A percentile compares a stretch with the other conserved stretches of the same genome.
phyloP scores from a whole-genome alignment of 2,888 invertebrate species.

The Drosophila neonasuta region DNA sequence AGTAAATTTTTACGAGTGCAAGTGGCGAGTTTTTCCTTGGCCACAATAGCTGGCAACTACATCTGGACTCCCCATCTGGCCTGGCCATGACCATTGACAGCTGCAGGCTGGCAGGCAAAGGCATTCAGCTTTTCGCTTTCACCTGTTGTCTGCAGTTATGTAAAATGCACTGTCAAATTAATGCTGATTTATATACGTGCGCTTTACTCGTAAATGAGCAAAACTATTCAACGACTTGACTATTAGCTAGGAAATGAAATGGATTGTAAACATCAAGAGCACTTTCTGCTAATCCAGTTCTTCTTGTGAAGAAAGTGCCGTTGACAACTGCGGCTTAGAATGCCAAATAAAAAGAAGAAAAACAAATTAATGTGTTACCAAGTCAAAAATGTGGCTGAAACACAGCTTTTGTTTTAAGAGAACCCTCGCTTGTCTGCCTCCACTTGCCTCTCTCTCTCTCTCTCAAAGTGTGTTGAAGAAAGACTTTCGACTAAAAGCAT shows the following conservation, averaged over 20 bases:
- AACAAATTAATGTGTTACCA: conserved; percentile 28
- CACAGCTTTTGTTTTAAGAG: conserved; percentile 57
- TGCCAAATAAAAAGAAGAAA: conserved; percentile 3
- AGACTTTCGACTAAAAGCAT: conserved; percentile 61
- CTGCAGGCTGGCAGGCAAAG: conserved; percentile 52
- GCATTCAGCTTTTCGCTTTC: conserved; percentile 65
- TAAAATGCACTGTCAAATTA: conserved; percentile 76
- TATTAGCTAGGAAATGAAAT: not conserved
- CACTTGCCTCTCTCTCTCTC: not conserved
- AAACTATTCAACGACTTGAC: not conserved
- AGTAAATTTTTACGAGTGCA: conserved; percentile 72
- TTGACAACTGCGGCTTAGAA: conserved; percentile 25
- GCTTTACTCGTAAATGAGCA: conserved; percentile 38
- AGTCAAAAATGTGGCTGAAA: conserved; percentile 34
- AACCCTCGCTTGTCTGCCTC: not conserved
- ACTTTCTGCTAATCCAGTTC: conserved; percentile 6
- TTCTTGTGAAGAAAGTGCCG: conserved; percentile 11
- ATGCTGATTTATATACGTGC: conserved; percentile 75
- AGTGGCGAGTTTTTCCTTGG: conserved; percentile 65
- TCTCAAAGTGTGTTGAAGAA: not conserved
- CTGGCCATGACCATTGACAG: conserved; percentile 60
- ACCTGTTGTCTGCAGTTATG: conserved; percentile 72
- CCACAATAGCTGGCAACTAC: not conserved
- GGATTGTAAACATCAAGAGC: not conserved
- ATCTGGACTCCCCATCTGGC: conserved; percentile 36